phyloP scores from a whole-genome alignment of 2,113 vertebrate genomes.

The Meleagris gallopavo region DNA sequence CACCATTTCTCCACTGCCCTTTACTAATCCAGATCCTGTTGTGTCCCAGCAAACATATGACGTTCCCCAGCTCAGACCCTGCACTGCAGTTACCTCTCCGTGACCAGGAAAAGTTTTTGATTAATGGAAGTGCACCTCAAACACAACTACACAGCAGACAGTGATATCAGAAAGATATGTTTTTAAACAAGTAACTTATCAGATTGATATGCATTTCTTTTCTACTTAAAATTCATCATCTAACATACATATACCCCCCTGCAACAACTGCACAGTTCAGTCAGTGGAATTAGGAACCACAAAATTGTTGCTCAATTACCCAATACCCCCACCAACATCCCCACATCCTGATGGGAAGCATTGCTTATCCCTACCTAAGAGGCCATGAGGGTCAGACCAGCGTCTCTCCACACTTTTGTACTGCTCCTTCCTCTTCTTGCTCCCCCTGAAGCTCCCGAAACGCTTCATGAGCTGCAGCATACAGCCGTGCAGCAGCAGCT shows the following conservation, averaged over 20 bases:
- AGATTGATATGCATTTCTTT: neutral
- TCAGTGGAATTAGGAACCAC: neutral
- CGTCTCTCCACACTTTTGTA: slow-evolving; percentile 78
- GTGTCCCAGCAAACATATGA: neutral
- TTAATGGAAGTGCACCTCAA: neutral
- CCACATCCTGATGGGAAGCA: accelerated
- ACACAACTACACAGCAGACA: neutral
- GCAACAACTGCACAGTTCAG: accelerated
- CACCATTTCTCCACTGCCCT: neutral
- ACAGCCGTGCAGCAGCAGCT: neutral
- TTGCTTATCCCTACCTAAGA: slow-evolving; percentile 75
- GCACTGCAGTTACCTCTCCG: neutral
- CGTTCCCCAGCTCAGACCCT: neutral
- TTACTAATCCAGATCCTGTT: neutral
- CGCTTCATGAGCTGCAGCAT: slow-evolving; percentile 89
- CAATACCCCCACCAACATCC: neutral
- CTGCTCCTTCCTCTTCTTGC: slow-evolving; percentile 86
- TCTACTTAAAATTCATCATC: neutral
- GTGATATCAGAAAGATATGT: neutral
- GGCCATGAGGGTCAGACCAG: slow-evolving; percentile 85
- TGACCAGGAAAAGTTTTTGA: neutral
- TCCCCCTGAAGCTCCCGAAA: slow-evolving; percentile 91
- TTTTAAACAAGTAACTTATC: neutral
- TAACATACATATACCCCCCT: accelerated
- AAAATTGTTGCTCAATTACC: accelerated